Base-by-base conservation (phyloP, 2,797 vertebrate species). In the Urosaurus nigricauda region DNA sequence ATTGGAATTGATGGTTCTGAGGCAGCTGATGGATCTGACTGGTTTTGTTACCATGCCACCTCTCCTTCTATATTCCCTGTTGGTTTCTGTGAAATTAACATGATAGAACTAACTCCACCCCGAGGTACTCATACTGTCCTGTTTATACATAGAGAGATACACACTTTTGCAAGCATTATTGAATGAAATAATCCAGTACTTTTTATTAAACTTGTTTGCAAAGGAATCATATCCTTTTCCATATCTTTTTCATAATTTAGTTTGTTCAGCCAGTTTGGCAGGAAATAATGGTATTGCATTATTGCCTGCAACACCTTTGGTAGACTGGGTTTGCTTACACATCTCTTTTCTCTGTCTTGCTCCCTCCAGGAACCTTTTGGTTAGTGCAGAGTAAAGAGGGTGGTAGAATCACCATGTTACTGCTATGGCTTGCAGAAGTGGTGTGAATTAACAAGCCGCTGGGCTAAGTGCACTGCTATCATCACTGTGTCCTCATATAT, bases 71-170 rank as follows among this genome's bases (percentile, higher is more conserved):
- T 99, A 97, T 99, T 98, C 96, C 99, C 99, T 93, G 99, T 97
- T 94, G 99, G 99, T 97, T 99, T 99, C 97, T 99, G 99, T 99
- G 99, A 99, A 98, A 99, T 99, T 97, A 99, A 99, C 97, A 97
- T 95, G 96, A 99, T 99, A 96, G 99, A 99, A 96, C 98, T 99
- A 94, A 99, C 98, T 85, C 98, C 98, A 96, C 99, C 99, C 92
- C 98, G 98, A 99, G 99, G 99, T 99, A 94, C 65, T 83, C 88
- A 88, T 94, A 88, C 89, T 73, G 92, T 94, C 91, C 92, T 92
- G 75, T 89, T 91, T 79, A 88, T 89, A 37, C 43, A 83, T 60
- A 21, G 58, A 81, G 91, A 86, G 92, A 17, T 90, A 80, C 88
- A 29, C 88, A 74, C 26, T 90, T 93, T 94, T 92, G 87, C 83